Percentiles rank a stretch among this genome's conserved stretches.
Conservation (phyloP, 2,888 invertebrate genomes). For the Philereme transversata region DNA sequence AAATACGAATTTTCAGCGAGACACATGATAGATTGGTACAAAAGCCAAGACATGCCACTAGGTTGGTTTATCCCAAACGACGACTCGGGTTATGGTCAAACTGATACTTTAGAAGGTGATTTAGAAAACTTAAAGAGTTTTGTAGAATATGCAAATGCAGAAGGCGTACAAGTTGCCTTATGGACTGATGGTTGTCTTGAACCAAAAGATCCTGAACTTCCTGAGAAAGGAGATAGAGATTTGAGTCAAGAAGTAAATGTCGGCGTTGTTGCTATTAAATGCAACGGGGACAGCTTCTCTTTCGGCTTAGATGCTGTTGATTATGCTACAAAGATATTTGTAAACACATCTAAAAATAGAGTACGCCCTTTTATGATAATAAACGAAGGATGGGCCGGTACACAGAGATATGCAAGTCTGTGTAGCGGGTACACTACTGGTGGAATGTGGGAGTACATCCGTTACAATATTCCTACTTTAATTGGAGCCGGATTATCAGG, state of each 20-base stretch:
- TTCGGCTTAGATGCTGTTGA: constrained; percentile 71
- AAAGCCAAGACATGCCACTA: constrained; percentile 67
- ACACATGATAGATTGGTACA: constrained; percentile 75
- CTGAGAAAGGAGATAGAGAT: constrained; percentile 76
- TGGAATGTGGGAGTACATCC: constrained; percentile 77
- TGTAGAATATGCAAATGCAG: constrained; percentile 58
- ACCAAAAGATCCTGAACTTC: constrained; percentile 65
- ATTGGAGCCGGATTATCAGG: constrained; percentile 75
- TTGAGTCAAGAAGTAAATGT: constrained; percentile 64
- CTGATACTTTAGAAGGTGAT: constrained; percentile 68
- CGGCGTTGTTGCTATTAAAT: constrained; percentile 72
- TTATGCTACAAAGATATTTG: constrained; percentile 63
- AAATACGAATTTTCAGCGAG: constrained; percentile 79
- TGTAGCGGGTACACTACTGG: constrained; percentile 77
- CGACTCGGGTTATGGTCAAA: constrained; percentile 76
- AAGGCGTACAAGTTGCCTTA: constrained; percentile 70
- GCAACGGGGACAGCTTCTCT: constrained; percentile 74
- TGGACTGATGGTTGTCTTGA: constrained; percentile 76
- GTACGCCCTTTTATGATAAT: constrained; percentile 68
- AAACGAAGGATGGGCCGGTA: constrained; percentile 79
- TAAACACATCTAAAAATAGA: constrained; percentile 47
- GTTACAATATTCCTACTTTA: constrained; percentile 77
- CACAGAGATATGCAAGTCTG: constrained; percentile 70
- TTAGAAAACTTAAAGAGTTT: constrained; percentile 69
- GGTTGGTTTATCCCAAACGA: constrained; percentile 79